Evolutionary conservation across 2,797 vertebrate species (phyloP), one percentile per base, ranked within the genome.

Genomic region (Apogon talboti): DNA sequence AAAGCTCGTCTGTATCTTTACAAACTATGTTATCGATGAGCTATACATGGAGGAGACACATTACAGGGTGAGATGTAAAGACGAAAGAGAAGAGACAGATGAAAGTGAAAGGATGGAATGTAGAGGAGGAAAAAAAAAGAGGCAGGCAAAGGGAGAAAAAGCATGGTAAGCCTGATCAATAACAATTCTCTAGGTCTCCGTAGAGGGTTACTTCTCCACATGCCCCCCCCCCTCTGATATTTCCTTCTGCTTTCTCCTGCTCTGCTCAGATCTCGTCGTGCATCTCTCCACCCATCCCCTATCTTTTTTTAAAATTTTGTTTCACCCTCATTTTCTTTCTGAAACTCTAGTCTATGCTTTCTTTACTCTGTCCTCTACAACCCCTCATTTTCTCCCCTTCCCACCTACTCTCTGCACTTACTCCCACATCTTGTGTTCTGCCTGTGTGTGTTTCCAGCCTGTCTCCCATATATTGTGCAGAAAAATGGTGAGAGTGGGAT

Each of bases 121-220:
- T 1, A 2, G 11, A 57, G 48, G 30, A 63, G 38, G 47, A n/a
- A 49, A 49, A 57, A 40, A 8, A 56, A 71, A 61, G 50, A 68
- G 42, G 41, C 28, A 66, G 60, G 55, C 11, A 15, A 60, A 68
- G 33, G 46, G 45, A 74, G 56, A 76, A 56, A 66, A 63, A 50
- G 41, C 71, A 64, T 18, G 68, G 72, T 57, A 53, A 69, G 68
- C 10, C 55, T 71, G 76, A 90, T 86, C 87, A 81, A 86, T 86
- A 89, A 73, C 58, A 64, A 80, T 86, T 78, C 69, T 69, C 71
- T 14, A 28, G 43, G 37, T 87, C 52, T 87, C 64, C 3, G 45
- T 49, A 48, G 49, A 71, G 28, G 42, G 53, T 58, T 70, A 55
- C 54, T 48, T 73, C 54, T 71, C 21, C 24, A 30, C 38, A 69